Percentiles rank a stretch among this genome's conserved stretches.
These are phyloP conservation scores for Ametastegia equiseti DNA, from an alignment of 2,888 invertebrate species.

Conservation along the genomic window DNA sequence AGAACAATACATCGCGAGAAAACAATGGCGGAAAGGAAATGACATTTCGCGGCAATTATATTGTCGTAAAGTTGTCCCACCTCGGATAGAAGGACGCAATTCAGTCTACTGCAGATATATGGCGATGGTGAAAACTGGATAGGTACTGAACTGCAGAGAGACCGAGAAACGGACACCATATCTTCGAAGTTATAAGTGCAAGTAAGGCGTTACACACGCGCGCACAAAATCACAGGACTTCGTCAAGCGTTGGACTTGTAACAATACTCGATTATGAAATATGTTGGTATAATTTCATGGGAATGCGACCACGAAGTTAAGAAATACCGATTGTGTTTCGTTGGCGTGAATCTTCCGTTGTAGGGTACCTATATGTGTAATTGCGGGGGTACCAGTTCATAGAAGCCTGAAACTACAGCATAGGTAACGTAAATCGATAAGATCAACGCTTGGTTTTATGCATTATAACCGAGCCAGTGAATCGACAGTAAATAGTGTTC, in stretches of 20 bases:
- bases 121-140: not conserved
- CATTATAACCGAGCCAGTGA: constrained; percentile 16
- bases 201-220: not conserved
- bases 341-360: constrained; percentile 20
- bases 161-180: not conserved
- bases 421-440: constrained; percentile 40
- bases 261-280: constrained; percentile 60
- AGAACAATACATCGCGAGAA: constrained; percentile 27
- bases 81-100: not conserved
- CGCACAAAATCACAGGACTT: constrained; percentile 2
- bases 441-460: constrained; percentile 13
- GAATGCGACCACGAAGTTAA: constrained; percentile 63
- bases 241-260: constrained; percentile 23
- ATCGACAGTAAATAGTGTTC: constrained; percentile 7
- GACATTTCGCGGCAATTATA: constrained; percentile 63
- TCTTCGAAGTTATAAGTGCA: not conserved
- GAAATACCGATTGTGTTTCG: constrained; percentile 64
- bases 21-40: constrained; percentile 55
- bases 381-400: not conserved
- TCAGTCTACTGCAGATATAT: not conserved
- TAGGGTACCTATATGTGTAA: not conserved
- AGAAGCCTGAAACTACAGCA: not conserved
- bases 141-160: not conserved
- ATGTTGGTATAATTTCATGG: constrained; percentile 67
- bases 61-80: constrained; percentile 64